Evolutionary conservation across 2,113 vertebrate genomes (phyloP), one percentile per base, ranked within the genome.

Genomic region (Burhinus oedicnemus): DNA sequence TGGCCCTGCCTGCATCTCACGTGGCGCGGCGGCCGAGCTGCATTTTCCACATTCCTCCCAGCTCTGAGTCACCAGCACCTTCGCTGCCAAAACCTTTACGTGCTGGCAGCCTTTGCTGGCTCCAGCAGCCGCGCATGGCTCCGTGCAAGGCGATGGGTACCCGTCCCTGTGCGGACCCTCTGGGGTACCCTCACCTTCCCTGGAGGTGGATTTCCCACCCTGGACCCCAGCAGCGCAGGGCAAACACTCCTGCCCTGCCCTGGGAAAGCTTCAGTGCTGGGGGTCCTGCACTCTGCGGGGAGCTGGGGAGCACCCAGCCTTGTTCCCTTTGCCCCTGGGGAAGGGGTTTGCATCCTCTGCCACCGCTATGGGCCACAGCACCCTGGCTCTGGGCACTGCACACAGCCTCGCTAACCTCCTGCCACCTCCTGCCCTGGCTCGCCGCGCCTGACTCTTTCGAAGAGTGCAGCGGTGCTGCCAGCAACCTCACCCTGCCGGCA

Each of bases 1-100:
- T 54, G 6, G 95, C 95, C 95, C 92, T 96, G 93, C 96, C 93
- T 54, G 94, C 16, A 2, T 1, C 92, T 97, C 96, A 97, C 96
- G 83, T 87, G 96, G 92, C 82, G 5, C 1, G 3, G 95, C 0
- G 8, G 86, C 87, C 47, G 0, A 49, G 90, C 96, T 76, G 94
- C 95, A 92, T 97, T 95, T 94, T 91, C 97, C 91, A 95, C 96
- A 97, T 97, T 96, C 96, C 83, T 85, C 83, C 65, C 18, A 2
- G 1, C 44, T 84, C 86, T 96, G 96, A 97, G 52, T 97, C 97
- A 95, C 65, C 7, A 0, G 25, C 86, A 77, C 26, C 79, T 92
- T 65, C 2, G 2, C 62, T 93, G 95, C 96, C 94, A 96, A 81
- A 94, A 62, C 51, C 68, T 64, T 58, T 45, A 44, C 96, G 7